Percentiles rank a stretch among this genome's conserved stretches.
Conservation (phyloP, 2,888 invertebrate genomes). For the Panopea generosa region DNA sequence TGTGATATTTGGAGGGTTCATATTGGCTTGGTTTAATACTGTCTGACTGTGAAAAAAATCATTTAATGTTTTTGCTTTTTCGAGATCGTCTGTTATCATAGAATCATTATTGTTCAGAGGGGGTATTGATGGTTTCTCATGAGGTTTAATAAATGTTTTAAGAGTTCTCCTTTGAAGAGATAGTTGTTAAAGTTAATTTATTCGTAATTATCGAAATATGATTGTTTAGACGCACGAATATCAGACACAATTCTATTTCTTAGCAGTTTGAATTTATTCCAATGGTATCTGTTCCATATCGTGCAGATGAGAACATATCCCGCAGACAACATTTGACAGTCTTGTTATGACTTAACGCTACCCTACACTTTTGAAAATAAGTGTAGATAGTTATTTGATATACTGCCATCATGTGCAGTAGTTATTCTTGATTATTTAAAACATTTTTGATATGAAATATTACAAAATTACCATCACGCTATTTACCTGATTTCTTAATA, state of each 20-base stretch:
- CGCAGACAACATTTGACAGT: too few species aligned
- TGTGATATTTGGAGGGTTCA: neutral
- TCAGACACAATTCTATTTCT: neutral
- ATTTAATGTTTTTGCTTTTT: neutral
- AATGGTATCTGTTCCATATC: too few species aligned
- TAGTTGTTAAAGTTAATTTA: neutral
- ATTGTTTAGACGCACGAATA: neutral
- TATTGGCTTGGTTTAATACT: neutral
- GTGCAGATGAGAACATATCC: too few species aligned
- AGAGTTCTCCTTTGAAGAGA: neutral
- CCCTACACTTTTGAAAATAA: too few species aligned
- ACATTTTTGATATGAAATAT: neutral
- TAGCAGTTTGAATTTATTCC: neutral
- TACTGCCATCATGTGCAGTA: neutral
- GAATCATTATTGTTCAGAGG: neutral
- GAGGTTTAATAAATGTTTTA: too few species aligned
- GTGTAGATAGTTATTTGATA: too few species aligned
- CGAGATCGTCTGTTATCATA: neutral
- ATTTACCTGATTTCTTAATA: conserved; percentile 57
- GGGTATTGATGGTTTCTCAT: neutral
- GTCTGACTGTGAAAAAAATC: neutral
- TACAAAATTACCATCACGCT: too few species aligned
- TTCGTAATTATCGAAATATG: neutral
- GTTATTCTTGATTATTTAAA: neutral
- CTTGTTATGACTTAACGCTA: too few species aligned